A percentile compares a stretch with the other conserved stretches of the same genome.
Conservation (phyloP, 1,140 invertebrate genomes). For the Drosophila fuyamai region DNA sequence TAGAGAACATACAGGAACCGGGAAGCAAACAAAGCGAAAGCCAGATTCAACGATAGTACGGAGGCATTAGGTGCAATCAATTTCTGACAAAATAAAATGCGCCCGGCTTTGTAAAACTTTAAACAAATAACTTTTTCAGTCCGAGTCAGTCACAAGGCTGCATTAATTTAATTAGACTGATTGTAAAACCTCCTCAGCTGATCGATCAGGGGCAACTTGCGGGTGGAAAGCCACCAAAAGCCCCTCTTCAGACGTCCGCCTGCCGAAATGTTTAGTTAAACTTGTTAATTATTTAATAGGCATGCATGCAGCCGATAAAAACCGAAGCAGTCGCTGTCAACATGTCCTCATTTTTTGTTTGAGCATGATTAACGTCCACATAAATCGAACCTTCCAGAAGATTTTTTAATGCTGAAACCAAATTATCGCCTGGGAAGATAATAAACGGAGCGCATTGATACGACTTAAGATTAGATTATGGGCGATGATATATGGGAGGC, state of each 20-base stretch:
- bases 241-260: conserved; percentile 3
- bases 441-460: conserved; percentile 27
- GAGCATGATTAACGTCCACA: conserved; percentile 40
- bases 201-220: conserved; percentile 56
- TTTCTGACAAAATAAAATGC: conserved; percentile 57
- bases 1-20: conserved; percentile 21
- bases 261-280: conserved; percentile 65
- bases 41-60: conserved; percentile 51
- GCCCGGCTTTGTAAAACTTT: conserved; percentile 49
- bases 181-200: conserved; percentile 71
- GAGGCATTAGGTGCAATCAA: conserved; percentile 68
- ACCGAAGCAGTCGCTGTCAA: conserved; percentile 33
- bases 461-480: conserved; percentile 43
- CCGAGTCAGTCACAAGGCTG: conserved; percentile 69
- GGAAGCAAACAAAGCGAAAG: conserved; percentile 19
- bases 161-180: conserved; percentile 75
- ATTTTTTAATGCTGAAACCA: conserved; percentile 21
- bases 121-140: conserved; percentile 49
- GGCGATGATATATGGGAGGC: conserved; percentile 26
- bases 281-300: conserved; percentile 78
- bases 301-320: conserved; percentile 62
- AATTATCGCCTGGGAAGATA: conserved; percentile 35
- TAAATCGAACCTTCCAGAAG: conserved; percentile 35
- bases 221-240: conserved; percentile 51
- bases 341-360: conserved; percentile 14